Conservation (phyloP, 1,140 invertebrate genomes). For the Solenopsis invicta region DNA sequence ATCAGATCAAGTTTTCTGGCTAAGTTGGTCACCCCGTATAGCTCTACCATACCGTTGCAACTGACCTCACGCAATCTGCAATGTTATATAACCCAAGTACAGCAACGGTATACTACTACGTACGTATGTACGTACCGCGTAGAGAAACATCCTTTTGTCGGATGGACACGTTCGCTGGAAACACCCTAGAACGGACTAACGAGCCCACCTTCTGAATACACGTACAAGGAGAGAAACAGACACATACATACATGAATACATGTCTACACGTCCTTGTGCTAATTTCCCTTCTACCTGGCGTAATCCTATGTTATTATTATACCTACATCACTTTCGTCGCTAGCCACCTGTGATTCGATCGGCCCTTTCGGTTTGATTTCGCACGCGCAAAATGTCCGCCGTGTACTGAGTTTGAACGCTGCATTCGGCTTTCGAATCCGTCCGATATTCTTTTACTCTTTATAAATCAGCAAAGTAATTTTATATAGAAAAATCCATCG, state of each 20-base stretch:
- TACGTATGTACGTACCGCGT: conserved; percentile 63
- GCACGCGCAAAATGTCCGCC: not conserved
- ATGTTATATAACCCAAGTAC: conserved; percentile 70
- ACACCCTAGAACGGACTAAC: conserved; percentile 71
- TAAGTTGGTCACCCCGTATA: conserved; percentile 45
- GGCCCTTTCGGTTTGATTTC: conserved; percentile 30
- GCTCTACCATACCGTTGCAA: conserved; percentile 74
- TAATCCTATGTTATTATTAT: conserved; percentile 53
- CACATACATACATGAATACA: conserved; percentile 34
- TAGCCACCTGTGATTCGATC: conserved; percentile 46
- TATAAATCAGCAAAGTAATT: not conserved
- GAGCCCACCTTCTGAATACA: conserved; percentile 64
- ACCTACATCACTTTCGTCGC: conserved; percentile 59
- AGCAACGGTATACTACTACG: conserved; percentile 66
- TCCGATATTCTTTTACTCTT: not conserved
- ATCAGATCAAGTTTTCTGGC: conserved; percentile 36
- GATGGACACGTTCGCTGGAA: conserved; percentile 75
- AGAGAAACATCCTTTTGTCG: conserved; percentile 78
- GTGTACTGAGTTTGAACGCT: not conserved
- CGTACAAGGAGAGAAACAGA: conserved; percentile 54
- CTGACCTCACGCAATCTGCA: conserved; percentile 77
- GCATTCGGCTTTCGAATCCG: not conserved
- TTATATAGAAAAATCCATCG: not conserved
- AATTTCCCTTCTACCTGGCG: conserved; percentile 63
- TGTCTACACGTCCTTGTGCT: conserved; percentile 64